Evolutionary conservation across 1,140 invertebrate genomes (phyloP).

Genomic region (Leptopilina clavipes): DNA sequence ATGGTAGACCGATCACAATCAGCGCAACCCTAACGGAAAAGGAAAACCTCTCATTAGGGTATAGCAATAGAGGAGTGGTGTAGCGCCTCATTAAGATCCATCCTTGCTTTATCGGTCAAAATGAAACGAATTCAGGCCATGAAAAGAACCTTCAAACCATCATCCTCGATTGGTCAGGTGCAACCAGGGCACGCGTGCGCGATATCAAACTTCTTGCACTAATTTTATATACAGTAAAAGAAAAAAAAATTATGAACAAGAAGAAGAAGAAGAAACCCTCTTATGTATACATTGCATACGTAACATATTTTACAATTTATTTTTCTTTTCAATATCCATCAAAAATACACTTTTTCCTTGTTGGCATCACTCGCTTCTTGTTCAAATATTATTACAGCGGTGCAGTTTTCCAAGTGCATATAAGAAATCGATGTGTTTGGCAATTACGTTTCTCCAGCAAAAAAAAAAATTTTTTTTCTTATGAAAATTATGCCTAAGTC

Average conservation of each 20-base stretch:
- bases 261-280: no score
- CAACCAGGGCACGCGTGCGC: slow-evolving; percentile 28
- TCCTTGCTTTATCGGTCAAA: slow-evolving; percentile 26
- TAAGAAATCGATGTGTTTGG: slow-evolving; percentile 5
- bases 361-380: slow-evolving; percentile 2
- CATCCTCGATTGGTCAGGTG: slow-evolving; percentile 30
- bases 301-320: slow-evolving; percentile 2
- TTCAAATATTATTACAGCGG: slow-evolving; percentile 3
- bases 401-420: slow-evolving; percentile 2
- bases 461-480: not conserved
- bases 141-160: slow-evolving; percentile 24
- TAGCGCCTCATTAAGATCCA: slow-evolving; percentile 22
- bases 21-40: slow-evolving; percentile 26
- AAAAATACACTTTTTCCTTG: slow-evolving; percentile 19
- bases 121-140: slow-evolving; percentile 27
- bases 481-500: no score
- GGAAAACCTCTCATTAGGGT: slow-evolving; percentile 31
- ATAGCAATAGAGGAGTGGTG: not conserved
- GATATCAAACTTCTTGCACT: slow-evolving; percentile 4
- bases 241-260: no score
- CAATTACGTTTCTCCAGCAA: not conserved
- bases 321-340: not conserved
- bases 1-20: slow-evolving; percentile 15
- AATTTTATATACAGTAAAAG: slow-evolving; percentile 14
- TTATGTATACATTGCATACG: not conserved